phyloP scores from a whole-genome alignment of 2,113 vertebrate species.

The Podocnemis expansa region DNA sequence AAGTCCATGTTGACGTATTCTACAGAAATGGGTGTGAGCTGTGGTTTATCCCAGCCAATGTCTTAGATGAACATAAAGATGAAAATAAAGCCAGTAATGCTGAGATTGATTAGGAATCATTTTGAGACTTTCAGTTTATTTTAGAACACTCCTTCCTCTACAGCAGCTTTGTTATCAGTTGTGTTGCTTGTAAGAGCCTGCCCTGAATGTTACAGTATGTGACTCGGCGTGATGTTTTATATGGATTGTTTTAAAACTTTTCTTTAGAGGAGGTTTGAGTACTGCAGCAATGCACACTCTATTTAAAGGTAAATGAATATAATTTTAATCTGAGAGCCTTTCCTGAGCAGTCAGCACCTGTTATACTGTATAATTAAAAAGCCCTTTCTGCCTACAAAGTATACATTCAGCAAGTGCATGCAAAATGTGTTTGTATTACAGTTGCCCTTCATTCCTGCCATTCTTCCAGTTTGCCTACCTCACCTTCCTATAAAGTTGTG shows the following conservation, averaged over 20 bases:
- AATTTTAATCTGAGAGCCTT: neutral
- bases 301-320: neutral
- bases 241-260: fast-evolving
- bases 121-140: neutral
- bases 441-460: neutral
- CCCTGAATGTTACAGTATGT: neutral
- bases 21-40: neutral
- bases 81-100: neutral
- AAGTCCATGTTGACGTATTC: fast-evolving
- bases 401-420: neutral
- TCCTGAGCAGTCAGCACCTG: neutral
- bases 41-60: neutral
- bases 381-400: neutral
- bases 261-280: neutral
- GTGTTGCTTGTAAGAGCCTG: neutral
- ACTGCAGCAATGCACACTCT: neutral
- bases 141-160: fast-evolving
- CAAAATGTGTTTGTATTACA: fast-evolving
- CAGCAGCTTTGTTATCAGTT: neutral
- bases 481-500: neutral
- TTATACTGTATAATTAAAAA: neutral
- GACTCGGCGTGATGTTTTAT: neutral
- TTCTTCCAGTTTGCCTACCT: neutral
- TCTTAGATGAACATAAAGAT: neutral
- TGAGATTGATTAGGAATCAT: neutral